Evolutionary conservation across 2,113 vertebrate species (phyloP), one percentile per base, ranked within the genome.

Genomic region (Aptenodytes forsteri): DNA sequence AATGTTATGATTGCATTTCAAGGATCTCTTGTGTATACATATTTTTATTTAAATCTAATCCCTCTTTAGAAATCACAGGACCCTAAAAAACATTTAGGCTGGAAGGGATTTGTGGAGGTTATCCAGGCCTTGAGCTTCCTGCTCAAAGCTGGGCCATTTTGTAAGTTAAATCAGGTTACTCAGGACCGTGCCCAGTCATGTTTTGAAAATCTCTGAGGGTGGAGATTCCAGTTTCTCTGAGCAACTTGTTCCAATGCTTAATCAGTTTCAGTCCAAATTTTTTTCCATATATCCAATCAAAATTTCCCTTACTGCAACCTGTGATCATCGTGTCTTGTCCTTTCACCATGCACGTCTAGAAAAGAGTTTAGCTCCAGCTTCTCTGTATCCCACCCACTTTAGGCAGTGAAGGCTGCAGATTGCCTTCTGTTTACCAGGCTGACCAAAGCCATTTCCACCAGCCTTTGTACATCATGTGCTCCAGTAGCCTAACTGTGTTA

Each of bases 21-120:
- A 90, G 76, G 76, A 90, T 93, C 50, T 79, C 65, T 72, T 83
- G 76, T 83, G 76, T 91, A 42, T 96, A 29, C 90, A 20, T 92
- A 7, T 38, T 61, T 92, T 96, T 94, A 81, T 85, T 95, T 95
- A 80, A 96, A 79, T 89, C 34, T 95, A 96, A 96, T 95, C 71
- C 56, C 52, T 81, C 47, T 87, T 54, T 55, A 95, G 77, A 92
- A 95, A 93, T 89, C 49, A 58, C 58, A 89, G 55, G 84, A 90
- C 20, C 52, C 75, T 87, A 52, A 85, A 95, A 95, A 97, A 87
- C 66, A 90, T 89, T 91, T 94, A 55, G 80, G 38, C 90, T 97
- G 90, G 91, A 97, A 82, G 52, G 36, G 44, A 76, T 89, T 65
- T 64, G 78, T 72, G 90, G 65, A 93, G 81, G 65, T 87, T 94